A percentile compares a stretch with the other conserved stretches of the same genome.
Conservation (phyloP, 2,888 invertebrate species). For the Galerucella pusilla region DNA sequence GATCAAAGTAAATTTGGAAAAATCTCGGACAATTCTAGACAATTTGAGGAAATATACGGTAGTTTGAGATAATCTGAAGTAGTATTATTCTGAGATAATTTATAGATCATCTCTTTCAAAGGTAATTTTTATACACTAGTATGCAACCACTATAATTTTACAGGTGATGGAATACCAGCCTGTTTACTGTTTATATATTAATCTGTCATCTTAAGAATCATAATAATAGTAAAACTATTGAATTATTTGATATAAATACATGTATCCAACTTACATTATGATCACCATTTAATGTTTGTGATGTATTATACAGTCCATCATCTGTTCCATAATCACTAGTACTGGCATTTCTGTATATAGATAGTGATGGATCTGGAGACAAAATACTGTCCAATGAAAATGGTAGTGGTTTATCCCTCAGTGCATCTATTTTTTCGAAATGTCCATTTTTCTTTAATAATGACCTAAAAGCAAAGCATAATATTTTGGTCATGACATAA, state of each 20-base stretch:
- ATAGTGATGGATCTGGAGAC: conserved; percentile 37
- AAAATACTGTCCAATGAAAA: conserved; percentile 37
- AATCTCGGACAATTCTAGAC: too few species aligned
- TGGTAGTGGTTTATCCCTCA: conserved; percentile 41
- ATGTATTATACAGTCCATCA: conserved; percentile 30
- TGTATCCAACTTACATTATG: conserved; percentile 1
- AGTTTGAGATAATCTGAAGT: too few species aligned
- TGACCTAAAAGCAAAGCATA: conserved; percentile 37
- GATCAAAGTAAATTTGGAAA: too few species aligned
- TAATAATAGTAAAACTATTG: background rate
- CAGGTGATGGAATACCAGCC: too few species aligned
- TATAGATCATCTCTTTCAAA: too few species aligned
- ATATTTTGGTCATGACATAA: background rate
- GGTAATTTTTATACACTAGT: too few species aligned
- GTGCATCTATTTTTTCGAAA: conserved; percentile 40
- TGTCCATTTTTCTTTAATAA: conserved; percentile 43
- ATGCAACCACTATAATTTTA: too few species aligned
- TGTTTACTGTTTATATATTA: too few species aligned
- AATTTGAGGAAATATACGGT: too few species aligned
- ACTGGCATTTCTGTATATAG: conserved; percentile 40
- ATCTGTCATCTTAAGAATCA: background rate
- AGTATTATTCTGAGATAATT: too few species aligned
- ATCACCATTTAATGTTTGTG: background rate
- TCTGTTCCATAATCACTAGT: conserved; percentile 51
- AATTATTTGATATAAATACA: background rate